phyloP scores from a whole-genome alignment of 2,113 vertebrate genomes.

The Montifringilla adamsi region DNA sequence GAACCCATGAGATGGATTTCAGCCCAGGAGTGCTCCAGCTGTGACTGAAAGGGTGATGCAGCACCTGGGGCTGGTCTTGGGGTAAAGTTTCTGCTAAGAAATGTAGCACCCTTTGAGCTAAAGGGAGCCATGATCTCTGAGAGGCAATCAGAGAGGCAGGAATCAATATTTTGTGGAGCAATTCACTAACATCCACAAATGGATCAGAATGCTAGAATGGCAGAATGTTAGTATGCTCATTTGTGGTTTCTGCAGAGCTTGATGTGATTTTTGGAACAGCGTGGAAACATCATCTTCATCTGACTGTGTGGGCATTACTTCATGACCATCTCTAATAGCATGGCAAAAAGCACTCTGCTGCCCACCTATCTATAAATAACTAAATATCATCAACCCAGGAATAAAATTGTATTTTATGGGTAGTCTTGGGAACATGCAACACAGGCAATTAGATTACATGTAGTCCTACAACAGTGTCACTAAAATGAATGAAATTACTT shows the following conservation, averaged over 20 bases:
- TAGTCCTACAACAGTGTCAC: background rate
- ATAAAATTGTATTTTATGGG: conserved; percentile 35
- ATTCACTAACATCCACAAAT: background rate
- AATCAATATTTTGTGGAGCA: background rate
- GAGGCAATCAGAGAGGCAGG: background rate
- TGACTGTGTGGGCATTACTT: conserved; percentile 7
- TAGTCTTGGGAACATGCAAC: background rate
- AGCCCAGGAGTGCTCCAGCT: background rate
- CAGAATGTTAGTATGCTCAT: background rate
- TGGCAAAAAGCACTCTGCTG: background rate
- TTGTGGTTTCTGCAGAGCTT: conserved; percentile 18
- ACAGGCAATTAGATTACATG: conserved; percentile 18
- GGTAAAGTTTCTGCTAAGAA: background rate
- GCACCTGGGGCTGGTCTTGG: background rate
- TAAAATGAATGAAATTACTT: conserved; percentile 45
- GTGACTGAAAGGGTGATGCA: background rate
- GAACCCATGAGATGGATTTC: background rate
- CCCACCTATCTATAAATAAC: conserved; percentile 36
- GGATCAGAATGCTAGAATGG: background rate
- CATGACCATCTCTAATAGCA: background rate
- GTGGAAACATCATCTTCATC: conserved; percentile 10
- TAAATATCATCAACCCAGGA: conserved; percentile 1
- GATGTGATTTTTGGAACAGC: conserved; percentile 21
- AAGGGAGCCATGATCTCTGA: background rate
- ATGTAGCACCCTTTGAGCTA: background rate